Evolutionary conservation across 1,140 invertebrate species (phyloP).

Genomic region (Danaus melanippus): DNA sequence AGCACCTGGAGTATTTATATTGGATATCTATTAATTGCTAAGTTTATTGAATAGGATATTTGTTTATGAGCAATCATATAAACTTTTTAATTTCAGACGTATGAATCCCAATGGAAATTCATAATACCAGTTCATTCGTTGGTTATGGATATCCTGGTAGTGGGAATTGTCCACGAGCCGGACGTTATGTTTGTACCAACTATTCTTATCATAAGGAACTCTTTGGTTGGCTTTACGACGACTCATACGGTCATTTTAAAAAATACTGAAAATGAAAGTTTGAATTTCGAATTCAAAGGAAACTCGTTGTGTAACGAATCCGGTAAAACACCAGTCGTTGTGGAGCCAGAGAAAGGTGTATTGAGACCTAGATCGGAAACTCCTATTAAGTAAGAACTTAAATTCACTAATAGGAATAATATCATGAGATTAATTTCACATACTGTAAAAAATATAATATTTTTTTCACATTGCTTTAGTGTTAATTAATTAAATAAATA

Average conservation of each 20-base stretch:
- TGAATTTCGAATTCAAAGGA: slow-evolving; percentile 60
- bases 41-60: not conserved
- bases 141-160: slow-evolving; percentile 45
- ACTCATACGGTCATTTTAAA: slow-evolving; percentile 42
- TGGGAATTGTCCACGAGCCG: slow-evolving; percentile 55
- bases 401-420: not conserved
- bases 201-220: slow-evolving; percentile 53
- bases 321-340: slow-evolving; percentile 49
- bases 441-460: not conserved
- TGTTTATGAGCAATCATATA: slow-evolving; percentile 7
- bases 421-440: not conserved
- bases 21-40: not conserved
- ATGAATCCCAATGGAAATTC: slow-evolving; percentile 61
- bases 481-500: not conserved
- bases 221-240: slow-evolving; percentile 50
- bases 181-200: slow-evolving; percentile 52
- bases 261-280: slow-evolving; percentile 48
- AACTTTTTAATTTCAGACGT: slow-evolving; percentile 32
- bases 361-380: slow-evolving; percentile 51
- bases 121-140: slow-evolving; percentile 39
- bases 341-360: slow-evolving; percentile 44
- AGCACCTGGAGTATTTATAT: slow-evolving; percentile 40
- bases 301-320: slow-evolving; percentile 58
- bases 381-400: slow-evolving; percentile 42
- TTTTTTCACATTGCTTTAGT: too few relatives aligned